Conservation (phyloP, 2,113 vertebrate species). For the Grammomys dolichurus region DNA sequence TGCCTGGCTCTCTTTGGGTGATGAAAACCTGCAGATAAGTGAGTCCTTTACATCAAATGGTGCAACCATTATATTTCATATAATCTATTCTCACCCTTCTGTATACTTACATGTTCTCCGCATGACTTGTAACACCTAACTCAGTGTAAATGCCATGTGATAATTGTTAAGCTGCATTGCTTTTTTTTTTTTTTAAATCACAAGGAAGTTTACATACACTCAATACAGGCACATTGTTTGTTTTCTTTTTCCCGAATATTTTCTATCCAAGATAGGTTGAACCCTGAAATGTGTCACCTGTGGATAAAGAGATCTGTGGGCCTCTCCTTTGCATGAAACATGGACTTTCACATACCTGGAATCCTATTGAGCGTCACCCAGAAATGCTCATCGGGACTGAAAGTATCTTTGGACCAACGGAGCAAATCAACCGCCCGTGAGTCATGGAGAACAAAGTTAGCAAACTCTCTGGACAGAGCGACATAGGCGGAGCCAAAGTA, state of each 20-base stretch:
- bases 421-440: conserved; percentile 77
- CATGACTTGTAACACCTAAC: neutral
- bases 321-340: neutral
- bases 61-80: neutral
- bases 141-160: neutral
- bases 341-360: conserved; percentile 75
- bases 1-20: neutral
- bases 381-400: conserved; percentile 86
- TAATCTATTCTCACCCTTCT: neutral
- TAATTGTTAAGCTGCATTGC: neutral
- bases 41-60: neutral
- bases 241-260: neutral
- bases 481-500: conserved; percentile 82
- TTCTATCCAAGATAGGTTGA: neutral
- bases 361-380: conserved; percentile 86
- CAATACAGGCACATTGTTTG: neutral
- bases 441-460: conserved; percentile 74
- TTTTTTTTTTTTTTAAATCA: neutral
- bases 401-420: conserved; percentile 83
- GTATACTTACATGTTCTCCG: neutral
- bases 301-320: no score
- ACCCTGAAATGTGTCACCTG: neutral
- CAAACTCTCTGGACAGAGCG: conserved; percentile 74
- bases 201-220: neutral
- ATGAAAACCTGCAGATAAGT: neutral